Conservation (phyloP, 2,888 invertebrate species). For the Netelia virgata region DNA sequence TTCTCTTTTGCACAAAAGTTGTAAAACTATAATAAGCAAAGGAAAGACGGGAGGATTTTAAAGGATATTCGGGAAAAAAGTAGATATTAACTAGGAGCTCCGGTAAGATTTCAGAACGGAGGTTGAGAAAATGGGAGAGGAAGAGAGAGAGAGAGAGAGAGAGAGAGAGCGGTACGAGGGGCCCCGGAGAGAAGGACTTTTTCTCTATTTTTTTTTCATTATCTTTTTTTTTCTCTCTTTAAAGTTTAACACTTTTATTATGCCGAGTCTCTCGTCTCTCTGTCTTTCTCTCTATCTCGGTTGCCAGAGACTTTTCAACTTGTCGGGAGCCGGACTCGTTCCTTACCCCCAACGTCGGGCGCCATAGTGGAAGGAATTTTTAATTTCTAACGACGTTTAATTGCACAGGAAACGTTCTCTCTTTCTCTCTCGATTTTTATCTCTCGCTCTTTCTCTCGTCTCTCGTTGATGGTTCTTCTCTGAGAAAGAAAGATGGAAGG, state of each 20-base stretch:
- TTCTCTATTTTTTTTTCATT: too few species aligned
- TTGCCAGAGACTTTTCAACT: slow-evolving; percentile 70
- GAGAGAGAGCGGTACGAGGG: slow-evolving; percentile 17
- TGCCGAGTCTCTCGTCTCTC: slow-evolving; percentile 59
- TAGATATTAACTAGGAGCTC: slow-evolving; percentile 28
- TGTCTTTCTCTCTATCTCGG: neutral
- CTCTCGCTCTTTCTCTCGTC: neutral
- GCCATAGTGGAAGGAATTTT: slow-evolving; percentile 71
- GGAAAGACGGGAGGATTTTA: slow-evolving; percentile 7
- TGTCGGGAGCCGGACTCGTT: slow-evolving; percentile 43
- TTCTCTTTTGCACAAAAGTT: slow-evolving; percentile 49
- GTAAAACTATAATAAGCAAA: slow-evolving; percentile 53
- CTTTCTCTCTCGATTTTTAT: neutral
- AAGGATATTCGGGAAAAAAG: slow-evolving; percentile 41
- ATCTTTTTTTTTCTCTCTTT: slow-evolving; percentile 53
- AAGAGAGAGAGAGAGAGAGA: slow-evolving; percentile 45
- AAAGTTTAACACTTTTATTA: slow-evolving; percentile 73
- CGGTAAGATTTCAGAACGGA: slow-evolving; percentile 33
- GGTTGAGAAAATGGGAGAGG: slow-evolving; percentile 56
- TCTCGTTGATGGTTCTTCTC: slow-evolving; percentile 37
- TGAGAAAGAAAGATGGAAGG: slow-evolving; percentile 32
- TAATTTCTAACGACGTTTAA: slow-evolving; percentile 75
- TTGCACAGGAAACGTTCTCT: slow-evolving; percentile 67
- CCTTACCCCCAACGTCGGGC: slow-evolving; percentile 45
- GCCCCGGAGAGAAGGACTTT: slow-evolving; percentile 22